phyloP scores from a whole-genome alignment of 1,140 invertebrate species.

The Orius laevigatus region DNA sequence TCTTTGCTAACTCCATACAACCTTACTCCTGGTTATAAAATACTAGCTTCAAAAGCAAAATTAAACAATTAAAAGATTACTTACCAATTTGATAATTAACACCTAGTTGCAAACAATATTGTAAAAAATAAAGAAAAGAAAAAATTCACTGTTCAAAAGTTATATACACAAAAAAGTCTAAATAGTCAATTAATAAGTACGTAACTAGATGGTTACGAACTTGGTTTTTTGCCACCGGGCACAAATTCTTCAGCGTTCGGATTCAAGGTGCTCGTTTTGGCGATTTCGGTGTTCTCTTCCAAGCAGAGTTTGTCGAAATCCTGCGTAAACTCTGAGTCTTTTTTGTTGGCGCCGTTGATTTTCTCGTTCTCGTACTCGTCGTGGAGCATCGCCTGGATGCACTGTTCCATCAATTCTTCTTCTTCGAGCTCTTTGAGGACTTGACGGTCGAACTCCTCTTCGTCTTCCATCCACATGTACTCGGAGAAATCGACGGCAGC shows the following conservation, averaged over 20 bases:
- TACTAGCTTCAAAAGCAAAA: too few species aligned
- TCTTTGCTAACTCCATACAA: too few species aligned
- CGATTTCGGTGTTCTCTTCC: not conserved
- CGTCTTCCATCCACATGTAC: constrained; percentile 83
- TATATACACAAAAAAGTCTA: too few species aligned
- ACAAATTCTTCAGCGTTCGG: constrained; percentile 64
- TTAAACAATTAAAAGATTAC: too few species aligned
- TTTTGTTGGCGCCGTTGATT: constrained; percentile 16
- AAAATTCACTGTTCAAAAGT: too few species aligned
- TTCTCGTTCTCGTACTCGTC: constrained; percentile 50
- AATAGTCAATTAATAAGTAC: too few species aligned
- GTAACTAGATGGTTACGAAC: too few species aligned
- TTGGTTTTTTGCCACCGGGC: constrained; percentile 25
- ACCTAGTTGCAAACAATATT: too few species aligned
- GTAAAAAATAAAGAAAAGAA: too few species aligned
- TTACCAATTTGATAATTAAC: too few species aligned
- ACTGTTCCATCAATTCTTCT: constrained; percentile 72
- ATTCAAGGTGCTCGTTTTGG: constrained; percentile 45
- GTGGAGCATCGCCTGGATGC: constrained; percentile 65
- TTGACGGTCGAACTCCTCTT: constrained; percentile 76
- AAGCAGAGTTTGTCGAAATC: constrained; percentile 5
- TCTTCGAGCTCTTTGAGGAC: constrained; percentile 72
- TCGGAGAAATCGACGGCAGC: constrained; percentile 62
- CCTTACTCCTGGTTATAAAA: too few species aligned
- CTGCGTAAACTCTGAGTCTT: not conserved